A percentile compares a stretch with the other conserved stretches of the same genome.
Conservation (phyloP, 1,140 invertebrate genomes). For the Mya arenaria region DNA sequence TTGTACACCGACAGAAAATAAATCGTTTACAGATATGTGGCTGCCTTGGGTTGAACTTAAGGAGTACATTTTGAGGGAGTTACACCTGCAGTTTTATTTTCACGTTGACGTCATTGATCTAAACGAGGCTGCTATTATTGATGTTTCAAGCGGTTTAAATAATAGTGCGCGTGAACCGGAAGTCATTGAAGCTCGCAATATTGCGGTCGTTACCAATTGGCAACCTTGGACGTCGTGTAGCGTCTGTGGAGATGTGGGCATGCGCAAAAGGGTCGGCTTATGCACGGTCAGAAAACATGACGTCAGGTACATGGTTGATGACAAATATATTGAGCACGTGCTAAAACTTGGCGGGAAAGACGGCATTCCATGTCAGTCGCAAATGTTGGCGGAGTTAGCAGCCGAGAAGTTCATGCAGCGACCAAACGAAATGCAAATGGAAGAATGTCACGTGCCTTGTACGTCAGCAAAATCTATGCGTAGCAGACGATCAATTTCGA, state of each 20-base stretch:
- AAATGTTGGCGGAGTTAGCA: constrained; percentile 6
- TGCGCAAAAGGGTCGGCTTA: constrained; percentile 28
- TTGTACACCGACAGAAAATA: constrained; percentile 12
- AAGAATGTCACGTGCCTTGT: constrained; percentile 15
- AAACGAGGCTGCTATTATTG: neutral
- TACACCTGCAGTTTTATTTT: constrained; percentile 1
- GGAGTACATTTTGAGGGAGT: neutral
- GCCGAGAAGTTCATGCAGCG: neutral
- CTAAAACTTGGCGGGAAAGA: neutral
- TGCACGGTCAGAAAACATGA: constrained; percentile 6
- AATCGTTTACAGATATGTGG: neutral
- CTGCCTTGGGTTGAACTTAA: neutral
- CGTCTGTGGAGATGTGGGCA: constrained; percentile 18
- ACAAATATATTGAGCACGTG: constrained; percentile 1
- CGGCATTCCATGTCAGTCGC: constrained; percentile 37
- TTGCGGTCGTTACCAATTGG: constrained; percentile 27
- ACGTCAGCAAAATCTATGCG: neutral
- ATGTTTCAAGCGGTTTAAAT: constrained; percentile 3
- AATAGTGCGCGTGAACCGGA: neutral
- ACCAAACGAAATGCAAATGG: constrained; percentile 29
- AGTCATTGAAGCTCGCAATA: neutral
- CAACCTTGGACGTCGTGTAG: constrained; percentile 29
- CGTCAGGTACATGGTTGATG: neutral
- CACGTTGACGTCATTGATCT: constrained; percentile 42
- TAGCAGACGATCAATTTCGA: neutral